Evolutionary conservation across 1,140 invertebrate species (phyloP).

Genomic region (Drosophila pseudoananassae): DNA sequence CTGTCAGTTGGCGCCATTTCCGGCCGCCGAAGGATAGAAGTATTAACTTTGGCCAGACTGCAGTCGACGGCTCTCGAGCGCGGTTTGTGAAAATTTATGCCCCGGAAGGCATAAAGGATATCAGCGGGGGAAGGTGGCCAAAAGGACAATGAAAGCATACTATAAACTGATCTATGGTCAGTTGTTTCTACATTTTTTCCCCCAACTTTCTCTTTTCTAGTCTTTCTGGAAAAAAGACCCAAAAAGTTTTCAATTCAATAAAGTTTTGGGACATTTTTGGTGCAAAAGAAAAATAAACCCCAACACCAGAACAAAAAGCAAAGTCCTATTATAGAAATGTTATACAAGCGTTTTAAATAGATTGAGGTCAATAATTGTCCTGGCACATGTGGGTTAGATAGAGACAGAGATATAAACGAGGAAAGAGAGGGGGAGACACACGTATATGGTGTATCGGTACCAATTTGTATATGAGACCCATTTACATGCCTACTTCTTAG

Average conservation of each 20-base stretch:
- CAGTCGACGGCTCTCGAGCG: slow-evolving; percentile 36
- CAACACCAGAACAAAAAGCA: slow-evolving; percentile 13
- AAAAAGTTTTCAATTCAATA: slow-evolving; percentile 42
- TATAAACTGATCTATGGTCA: slow-evolving; percentile 59
- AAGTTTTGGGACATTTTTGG: slow-evolving; percentile 47
- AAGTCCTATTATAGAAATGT: slow-evolving; percentile 7
- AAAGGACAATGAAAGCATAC: slow-evolving; percentile 29
- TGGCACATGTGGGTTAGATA: slow-evolving; percentile 33
- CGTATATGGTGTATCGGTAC: slow-evolving; percentile 41
- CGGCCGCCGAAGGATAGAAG: slow-evolving; percentile 60
- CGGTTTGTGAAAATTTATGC: slow-evolving; percentile 69
- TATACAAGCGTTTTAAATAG: slow-evolving; percentile 65
- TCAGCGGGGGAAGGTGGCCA: slow-evolving; percentile 37
- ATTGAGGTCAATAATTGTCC: slow-evolving; percentile 75
- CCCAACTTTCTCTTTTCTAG: not conserved
- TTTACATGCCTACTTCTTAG: slow-evolving; percentile 34
- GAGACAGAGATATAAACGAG: not conserved
- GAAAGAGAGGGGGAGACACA: slow-evolving; percentile 10
- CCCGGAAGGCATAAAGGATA: slow-evolving; percentile 71
- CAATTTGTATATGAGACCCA: slow-evolving; percentile 66
- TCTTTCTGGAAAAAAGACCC: slow-evolving; percentile 22
- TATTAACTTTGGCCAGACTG: slow-evolving; percentile 65
- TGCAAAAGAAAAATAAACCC: not conserved
- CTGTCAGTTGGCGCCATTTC: slow-evolving; percentile 68
- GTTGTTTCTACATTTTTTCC: slow-evolving; percentile 24